Base-by-base conservation (phyloP, 2,888 invertebrate genomes). In the Drosophila multiciliata region DNA sequence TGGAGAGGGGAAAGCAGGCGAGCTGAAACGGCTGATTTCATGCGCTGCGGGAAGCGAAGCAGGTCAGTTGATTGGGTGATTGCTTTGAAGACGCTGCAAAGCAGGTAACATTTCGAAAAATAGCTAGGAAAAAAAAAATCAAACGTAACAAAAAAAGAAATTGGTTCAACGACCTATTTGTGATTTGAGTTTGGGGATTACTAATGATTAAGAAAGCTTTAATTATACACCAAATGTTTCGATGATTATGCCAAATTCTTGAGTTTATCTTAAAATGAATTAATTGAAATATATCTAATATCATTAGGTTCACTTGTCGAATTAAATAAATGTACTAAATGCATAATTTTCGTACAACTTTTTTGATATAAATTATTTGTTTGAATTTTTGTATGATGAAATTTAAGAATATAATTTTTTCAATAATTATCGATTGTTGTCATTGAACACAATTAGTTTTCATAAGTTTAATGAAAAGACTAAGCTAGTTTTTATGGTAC, bases 41-140 rank as follows among this genome's bases (percentile, higher is more conserved):
- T 87, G 68, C 87, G 61, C 89, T 82, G 67, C 57, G 58, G 61
- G 63, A 68, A 59, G 60, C 62, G 48, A 83, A 89, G 65, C 82
- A 89, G 84, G 84, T 89, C 89, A 85, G 79, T 74, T 89, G 84
- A 85, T 89, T 89, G 87, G 84, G 73, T 87, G 89, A 87, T 87
- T 89, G 85, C 82, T 80, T 72, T 79, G 73, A 81, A 79, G 78
- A 77, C 61, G 66, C 66, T 66, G 64, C 59, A 63, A 68, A 67
- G 73, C 65, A 72, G 67, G 72, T 66, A 73, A 64, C 60, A 68
- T 62, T 76, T 61, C 23, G 58, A 45, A 48, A 48, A 78, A 64
- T 65, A 40, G 42, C n/a, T 33, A 59, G 65, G 59, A 48, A 61
- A 59, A 38, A 49, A 49, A 66, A 58, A 55, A 38, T 0, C 20